Evolutionary conservation across 1,140 invertebrate genomes (phyloP).

Genomic region (Theocolax elegans): DNA sequence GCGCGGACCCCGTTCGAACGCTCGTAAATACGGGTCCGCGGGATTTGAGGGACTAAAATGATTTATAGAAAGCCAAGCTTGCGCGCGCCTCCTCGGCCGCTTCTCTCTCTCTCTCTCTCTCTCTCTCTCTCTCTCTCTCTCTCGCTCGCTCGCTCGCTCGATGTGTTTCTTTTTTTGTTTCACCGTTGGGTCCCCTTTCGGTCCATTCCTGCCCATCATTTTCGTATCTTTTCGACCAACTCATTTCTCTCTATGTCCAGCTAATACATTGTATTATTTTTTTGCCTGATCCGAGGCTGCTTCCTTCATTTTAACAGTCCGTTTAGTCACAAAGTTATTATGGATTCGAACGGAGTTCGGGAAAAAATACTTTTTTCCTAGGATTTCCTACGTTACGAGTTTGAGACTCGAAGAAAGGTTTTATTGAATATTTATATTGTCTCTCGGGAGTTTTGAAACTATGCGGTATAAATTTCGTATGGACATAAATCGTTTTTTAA

Average conservation of each 20-base stretch:
- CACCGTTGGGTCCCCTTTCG: conserved; percentile 20
- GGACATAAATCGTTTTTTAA: conserved; percentile 32
- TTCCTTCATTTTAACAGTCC: conserved; percentile 18
- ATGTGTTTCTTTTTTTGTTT: conserved; percentile 44
- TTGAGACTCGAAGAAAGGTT: conserved; percentile 21
- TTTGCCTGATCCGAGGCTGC: conserved; percentile 20
- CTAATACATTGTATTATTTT: conserved; percentile 40
- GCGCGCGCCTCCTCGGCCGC: conserved; percentile 56
- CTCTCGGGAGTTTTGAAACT: neutral
- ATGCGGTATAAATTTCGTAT: conserved; percentile 24
- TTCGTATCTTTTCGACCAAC: conserved; percentile 19
- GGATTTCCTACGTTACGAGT: conserved; percentile 17
- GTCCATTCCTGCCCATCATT: conserved; percentile 7
- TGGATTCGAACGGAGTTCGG: conserved; percentile 9
- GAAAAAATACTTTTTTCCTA: conserved; percentile 16
- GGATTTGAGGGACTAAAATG: conserved; percentile 62
- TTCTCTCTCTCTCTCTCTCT: conserved; percentile 13
- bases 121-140: conserved; percentile 9
- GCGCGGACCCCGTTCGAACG: conserved; percentile 44
- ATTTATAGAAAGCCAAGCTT: conserved; percentile 63
- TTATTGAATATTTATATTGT: conserved; percentile 36
- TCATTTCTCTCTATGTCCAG: conserved; percentile 34
- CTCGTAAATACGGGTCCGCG: conserved; percentile 64
- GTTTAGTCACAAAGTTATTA: conserved; percentile 41
- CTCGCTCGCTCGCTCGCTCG: too few species aligned